Base-by-base conservation (phyloP, 35 echinoderm and acorn worm genomes). In the Hemicentrotus pulcherrimus region DNA sequence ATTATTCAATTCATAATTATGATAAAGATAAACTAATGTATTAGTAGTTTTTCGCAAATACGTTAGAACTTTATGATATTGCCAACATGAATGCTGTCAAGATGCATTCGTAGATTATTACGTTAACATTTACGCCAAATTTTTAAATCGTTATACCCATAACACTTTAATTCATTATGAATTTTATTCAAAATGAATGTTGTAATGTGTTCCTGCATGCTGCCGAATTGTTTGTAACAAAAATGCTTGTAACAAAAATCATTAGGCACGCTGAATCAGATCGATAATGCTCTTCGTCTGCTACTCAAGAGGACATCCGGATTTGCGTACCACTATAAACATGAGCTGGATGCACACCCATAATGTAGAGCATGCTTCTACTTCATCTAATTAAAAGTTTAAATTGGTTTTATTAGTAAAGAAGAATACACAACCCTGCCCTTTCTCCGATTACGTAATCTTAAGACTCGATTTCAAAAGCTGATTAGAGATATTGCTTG, bases 401-500 rank as follows among this genome's bases (percentile, higher is more conserved):
- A 78, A n/a, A 78, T 78, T 78, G 65, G 65, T 18, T 78, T 78
- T n/a, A 78, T 78, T 78, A 78, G 65, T n/a, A 78, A 4, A 28
- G 65, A 78, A 78, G 65, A 78, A 78, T 78, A n/a, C 11, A 6
- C 65, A 78, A 28, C 65, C 28, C 65, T n/a, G 65, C 7, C 65
- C 65, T 78, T 24, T 70, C 15, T 28, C 65, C n/a, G 65, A 78
- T 78, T 78, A 78, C 65, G 65, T 78, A 78, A 78, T 78, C 65
- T 18, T 78, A n/a, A 78, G 65, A 78, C 65, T 78, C 65, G 19
- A 78, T 78, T 78, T 78, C 65, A 78, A 78, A 78, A 78, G 65
- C 22, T 78, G 65, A 78, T 78, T 78, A 78, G 65, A 28, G 65
- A 78, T 55, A 55, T 55, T 55, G 50, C 50, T 28, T 78, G 65